Conservation (phyloP, 2,797 vertebrate genomes). For the Clangula hyemalis region DNA sequence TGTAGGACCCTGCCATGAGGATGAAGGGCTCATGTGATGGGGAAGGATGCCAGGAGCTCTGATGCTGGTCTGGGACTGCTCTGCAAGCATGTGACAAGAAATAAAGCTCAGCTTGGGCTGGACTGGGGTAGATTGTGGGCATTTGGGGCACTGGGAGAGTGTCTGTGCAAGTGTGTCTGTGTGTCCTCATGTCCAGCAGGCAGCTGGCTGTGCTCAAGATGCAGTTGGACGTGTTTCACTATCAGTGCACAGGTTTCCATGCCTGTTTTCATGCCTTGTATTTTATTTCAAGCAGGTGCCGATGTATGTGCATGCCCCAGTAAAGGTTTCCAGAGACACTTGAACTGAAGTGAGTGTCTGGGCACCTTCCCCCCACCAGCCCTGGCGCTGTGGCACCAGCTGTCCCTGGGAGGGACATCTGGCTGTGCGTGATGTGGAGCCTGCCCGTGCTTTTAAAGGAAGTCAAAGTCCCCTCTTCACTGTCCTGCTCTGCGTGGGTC, state of each 20-base stretch:
- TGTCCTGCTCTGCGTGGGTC: neutral
- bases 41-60: neutral
- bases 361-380: too few relatives aligned
- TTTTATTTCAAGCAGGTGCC: neutral
- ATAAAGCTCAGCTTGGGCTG: neutral
- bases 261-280: neutral
- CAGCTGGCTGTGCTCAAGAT: neutral
- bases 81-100: neutral
- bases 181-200: neutral
- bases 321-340: neutral
- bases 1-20: neutral
- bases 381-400: neutral
- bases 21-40: neutral
- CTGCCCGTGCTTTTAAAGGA: neutral
- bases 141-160: too few relatives aligned
- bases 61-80: neutral
- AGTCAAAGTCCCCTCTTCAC: neutral
- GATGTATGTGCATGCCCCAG: neutral
- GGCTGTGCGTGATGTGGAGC: neutral
- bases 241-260: fast-evolving
- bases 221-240: neutral
- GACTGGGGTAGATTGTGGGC: neutral
- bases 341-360: neutral
- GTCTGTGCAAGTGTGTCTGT: neutral
- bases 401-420: neutral